Percentiles rank a stretch among this genome's conserved stretches.
These are phyloP conservation scores for Ciona savignyi DNA, from an alignment of 23 tunicate species.

Conservation along the genomic window DNA sequence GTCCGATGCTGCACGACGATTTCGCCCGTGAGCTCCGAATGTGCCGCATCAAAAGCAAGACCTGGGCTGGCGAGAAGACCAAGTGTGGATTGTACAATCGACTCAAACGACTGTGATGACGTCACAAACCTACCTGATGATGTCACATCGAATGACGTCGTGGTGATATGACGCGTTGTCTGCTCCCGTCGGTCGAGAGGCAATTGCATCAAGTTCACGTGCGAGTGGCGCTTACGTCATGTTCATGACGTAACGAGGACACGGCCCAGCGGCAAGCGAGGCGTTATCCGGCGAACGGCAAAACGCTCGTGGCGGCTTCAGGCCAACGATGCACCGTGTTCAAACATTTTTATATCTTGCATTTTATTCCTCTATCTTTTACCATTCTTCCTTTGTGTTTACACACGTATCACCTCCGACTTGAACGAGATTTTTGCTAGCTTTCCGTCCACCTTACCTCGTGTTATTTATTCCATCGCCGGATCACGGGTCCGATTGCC, in stretches of 20 bases:
- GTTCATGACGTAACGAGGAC: background rate
- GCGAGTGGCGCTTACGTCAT: background rate
- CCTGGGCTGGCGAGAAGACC: constrained; percentile 84
- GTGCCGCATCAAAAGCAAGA: constrained; percentile 81
- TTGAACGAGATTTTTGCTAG: background rate
- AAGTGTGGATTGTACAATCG: constrained; percentile 47
- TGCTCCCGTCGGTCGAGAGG: background rate
- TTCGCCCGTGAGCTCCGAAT: constrained; percentile 67
- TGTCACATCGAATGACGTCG: background rate
- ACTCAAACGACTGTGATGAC: constrained; percentile 28
- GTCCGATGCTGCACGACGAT: constrained; percentile 78
- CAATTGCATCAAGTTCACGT: background rate
- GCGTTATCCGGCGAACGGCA: background rate
- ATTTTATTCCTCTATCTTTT: background rate
- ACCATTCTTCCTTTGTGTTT: background rate
- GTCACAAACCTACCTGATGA: background rate
- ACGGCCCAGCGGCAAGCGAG: background rate
- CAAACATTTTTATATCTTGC: background rate
- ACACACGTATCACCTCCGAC: background rate
- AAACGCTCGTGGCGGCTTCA: background rate
- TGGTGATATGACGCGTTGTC: background rate
- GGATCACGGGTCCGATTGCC: background rate
- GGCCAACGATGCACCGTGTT: background rate
- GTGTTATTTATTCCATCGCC: background rate
- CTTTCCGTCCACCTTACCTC: background rate